Conservation (phyloP, 2,888 invertebrate genomes). For the Drosophila multiciliata region DNA sequence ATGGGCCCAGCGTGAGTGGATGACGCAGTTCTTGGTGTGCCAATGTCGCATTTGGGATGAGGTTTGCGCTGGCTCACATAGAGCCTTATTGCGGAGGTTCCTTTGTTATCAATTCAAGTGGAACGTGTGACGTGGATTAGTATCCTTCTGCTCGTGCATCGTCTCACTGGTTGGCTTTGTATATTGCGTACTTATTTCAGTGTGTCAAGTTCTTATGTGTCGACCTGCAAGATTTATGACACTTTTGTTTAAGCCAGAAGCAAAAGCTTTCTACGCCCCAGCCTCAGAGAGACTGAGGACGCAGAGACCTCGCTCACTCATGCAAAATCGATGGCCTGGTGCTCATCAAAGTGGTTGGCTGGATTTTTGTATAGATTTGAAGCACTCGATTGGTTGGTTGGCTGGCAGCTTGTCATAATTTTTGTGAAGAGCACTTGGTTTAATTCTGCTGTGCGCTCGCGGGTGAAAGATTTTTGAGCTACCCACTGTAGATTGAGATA, state of each 20-base stretch:
- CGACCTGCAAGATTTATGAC: constrained; percentile 79
- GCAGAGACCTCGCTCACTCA: constrained; percentile 39
- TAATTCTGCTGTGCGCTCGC: constrained; percentile 55
- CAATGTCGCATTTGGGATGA: constrained; percentile 9
- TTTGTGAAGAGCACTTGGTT: constrained; percentile 65
- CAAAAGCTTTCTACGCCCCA: constrained; percentile 62
- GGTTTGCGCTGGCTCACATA: constrained; percentile 10
- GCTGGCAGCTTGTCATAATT: constrained; percentile 77
- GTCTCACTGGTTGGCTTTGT: constrained; percentile 21
- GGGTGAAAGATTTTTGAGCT: constrained; percentile 60
- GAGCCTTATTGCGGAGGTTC: constrained; percentile 30
- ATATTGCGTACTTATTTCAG: constrained; percentile 66
- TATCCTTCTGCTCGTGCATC: constrained; percentile 60
- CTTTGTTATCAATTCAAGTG: constrained; percentile 75
- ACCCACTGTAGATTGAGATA: constrained; percentile 69
- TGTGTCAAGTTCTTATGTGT: constrained; percentile 75
- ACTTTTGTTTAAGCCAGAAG: constrained; percentile 74
- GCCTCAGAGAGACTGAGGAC: background rate
- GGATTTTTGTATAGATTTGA: constrained; percentile 8
- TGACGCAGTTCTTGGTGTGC: constrained; percentile 31
- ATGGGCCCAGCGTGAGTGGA: constrained; percentile 40
- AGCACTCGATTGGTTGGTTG: constrained; percentile 40
- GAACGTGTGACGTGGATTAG: constrained; percentile 81
- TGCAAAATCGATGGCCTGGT: constrained; percentile 80
- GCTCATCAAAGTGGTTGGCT: constrained; percentile 70